A percentile compares a stretch with the other conserved stretches of the same genome.
phyloP scores from a whole-genome alignment of 1,140 invertebrate species.

The Ips nitidus region DNA sequence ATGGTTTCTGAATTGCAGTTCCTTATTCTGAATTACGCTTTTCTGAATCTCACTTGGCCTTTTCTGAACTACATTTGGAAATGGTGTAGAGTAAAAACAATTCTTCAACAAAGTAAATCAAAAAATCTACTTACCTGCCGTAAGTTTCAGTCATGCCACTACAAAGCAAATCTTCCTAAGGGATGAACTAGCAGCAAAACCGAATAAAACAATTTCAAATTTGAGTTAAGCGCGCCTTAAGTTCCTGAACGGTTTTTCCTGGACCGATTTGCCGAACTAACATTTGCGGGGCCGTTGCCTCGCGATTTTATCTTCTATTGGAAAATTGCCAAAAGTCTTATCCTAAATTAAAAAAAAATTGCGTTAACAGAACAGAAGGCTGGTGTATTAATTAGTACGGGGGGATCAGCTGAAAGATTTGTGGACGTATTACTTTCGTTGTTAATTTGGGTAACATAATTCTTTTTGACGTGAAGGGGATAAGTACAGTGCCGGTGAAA shows the following conservation, averaged over 20 bases:
- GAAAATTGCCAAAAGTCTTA: conserved; percentile 19
- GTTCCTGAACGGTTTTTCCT: conserved; percentile 12
- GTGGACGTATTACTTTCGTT: no score
- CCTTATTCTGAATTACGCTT: no score
- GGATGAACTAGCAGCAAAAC: neutral
- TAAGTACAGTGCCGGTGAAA: no score
- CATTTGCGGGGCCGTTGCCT: conserved; percentile 17
- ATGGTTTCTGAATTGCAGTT: no score
- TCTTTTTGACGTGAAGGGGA: no score
- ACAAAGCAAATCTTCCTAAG: neutral
- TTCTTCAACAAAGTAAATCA: neutral
- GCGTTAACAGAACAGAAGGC: conserved; percentile 5
- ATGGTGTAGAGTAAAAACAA: neutral
- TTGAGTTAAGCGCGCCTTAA: conserved; percentile 4
- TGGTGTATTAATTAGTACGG: neutral
- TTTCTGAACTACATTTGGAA: no score
- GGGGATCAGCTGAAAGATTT: neutral
- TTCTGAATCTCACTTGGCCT: no score
- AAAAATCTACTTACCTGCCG: conserved; percentile 9
- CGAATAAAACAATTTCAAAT: neutral
- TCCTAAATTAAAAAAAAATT: conserved; percentile 19
- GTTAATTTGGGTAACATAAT: no score
- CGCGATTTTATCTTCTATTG: conserved; percentile 20
- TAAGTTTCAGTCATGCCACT: conserved; percentile 18
- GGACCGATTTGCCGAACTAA: conserved; percentile 14